These are phyloP conservation scores for Myrmophylax atrothorax DNA, from an alignment of 2,113 vertebrate species.

Conservation along the genomic window DNA sequence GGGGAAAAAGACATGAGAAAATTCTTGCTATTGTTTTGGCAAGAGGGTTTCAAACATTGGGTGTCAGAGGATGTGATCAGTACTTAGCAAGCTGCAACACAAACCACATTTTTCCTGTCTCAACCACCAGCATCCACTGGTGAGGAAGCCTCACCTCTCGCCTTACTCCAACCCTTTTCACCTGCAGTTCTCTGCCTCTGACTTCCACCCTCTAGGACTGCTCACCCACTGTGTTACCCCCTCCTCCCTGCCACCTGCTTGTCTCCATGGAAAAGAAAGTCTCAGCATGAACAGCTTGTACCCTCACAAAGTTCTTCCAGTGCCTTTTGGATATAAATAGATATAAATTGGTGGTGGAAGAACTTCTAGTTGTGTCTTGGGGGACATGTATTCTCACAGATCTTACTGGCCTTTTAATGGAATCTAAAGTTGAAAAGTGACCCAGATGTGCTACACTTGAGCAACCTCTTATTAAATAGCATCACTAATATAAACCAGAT, in stretches of 20 bases:
- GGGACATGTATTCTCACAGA: background rate
- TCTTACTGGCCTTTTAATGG: background rate
- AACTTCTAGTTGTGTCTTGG: background rate
- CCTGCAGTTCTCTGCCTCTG: background rate
- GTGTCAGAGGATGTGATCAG: background rate
- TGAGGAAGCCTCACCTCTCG: background rate
- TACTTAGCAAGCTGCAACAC: background rate
- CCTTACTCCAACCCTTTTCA: background rate
- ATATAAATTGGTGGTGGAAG: background rate
- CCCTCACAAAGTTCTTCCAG: background rate
- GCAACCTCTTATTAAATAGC: background rate
- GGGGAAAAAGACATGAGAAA: background rate
- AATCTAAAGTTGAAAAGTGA: background rate
- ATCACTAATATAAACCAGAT: background rate
- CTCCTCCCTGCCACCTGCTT: fast-evolving
- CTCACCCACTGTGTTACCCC: background rate
- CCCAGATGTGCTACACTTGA: background rate
- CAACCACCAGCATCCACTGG: background rate
- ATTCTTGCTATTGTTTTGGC: background rate
- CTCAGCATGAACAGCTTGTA: background rate
- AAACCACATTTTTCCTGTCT: background rate
- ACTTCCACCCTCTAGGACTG: background rate
- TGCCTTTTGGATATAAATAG: conserved; percentile 16
- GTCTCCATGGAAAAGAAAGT: background rate
- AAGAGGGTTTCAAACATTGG: background rate